A percentile compares a stretch with the other conserved stretches of the same genome.
These are phyloP conservation scores for Nibea albiflora DNA, from an alignment of 2,113 vertebrate species.

Conservation along the genomic window DNA sequence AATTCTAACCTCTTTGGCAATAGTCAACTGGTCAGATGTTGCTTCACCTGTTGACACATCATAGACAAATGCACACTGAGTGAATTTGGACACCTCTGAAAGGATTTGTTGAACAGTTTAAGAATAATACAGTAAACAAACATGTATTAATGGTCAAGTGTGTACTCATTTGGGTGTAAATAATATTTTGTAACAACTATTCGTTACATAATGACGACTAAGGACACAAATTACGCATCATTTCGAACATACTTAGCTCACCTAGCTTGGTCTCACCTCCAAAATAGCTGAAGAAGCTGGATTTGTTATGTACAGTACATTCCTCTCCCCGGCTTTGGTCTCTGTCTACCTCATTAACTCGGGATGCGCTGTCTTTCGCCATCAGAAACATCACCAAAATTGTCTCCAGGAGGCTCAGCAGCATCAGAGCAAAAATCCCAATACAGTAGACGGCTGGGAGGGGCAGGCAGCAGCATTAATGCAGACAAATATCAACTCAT, in stretches of 20 bases:
- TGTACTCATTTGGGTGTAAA: too few relatives aligned
- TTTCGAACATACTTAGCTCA: not conserved
- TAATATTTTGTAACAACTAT: not conserved
- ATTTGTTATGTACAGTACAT: not conserved
- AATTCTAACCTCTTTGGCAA: constrained; percentile 36
- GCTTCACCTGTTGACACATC: constrained; percentile 25
- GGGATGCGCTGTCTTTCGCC: constrained; percentile 47
- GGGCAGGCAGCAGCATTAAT: not conserved
- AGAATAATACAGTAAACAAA: not conserved
- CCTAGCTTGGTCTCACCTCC: constrained; percentile 25
- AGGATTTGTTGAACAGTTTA: not conserved
- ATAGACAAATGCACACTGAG: not conserved
- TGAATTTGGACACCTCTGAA: constrained; percentile 40
- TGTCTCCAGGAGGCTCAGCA: constrained; percentile 84
- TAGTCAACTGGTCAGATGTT: constrained; percentile 27
- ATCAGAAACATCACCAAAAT: constrained; percentile 79
- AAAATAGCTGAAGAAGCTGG: not conserved
- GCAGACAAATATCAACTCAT: not conserved
- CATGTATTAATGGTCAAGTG: not conserved
- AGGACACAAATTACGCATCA: not conserved
- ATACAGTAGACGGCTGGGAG: constrained; percentile 69
- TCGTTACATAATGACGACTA: not conserved
- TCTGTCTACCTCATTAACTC: not conserved
- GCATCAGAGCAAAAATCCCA: constrained; percentile 84
- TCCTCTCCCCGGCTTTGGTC: not conserved